Percentiles rank a stretch among this genome's conserved stretches.
Conservation (phyloP, 1,140 invertebrate species). For the Mycetomoellerius zeteki region DNA sequence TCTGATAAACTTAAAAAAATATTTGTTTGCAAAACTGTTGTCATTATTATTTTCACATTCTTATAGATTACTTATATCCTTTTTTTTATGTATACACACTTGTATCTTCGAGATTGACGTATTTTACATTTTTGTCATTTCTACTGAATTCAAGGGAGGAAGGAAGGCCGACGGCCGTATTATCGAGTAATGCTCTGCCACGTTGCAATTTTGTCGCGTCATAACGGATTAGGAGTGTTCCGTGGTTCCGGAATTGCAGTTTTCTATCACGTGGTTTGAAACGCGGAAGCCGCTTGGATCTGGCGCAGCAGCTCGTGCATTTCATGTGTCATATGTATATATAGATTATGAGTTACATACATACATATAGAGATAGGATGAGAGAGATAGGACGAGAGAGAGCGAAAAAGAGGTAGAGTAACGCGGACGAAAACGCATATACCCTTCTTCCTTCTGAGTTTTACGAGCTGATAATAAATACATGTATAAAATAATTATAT, state of each 20-base stretch:
- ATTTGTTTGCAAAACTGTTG: background rate
- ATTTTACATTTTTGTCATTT: slow-evolving; percentile 31
- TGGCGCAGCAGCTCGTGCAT: slow-evolving; percentile 11
- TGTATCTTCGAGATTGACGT: slow-evolving; percentile 18
- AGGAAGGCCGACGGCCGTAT: background rate
- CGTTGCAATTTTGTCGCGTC: slow-evolving; percentile 51
- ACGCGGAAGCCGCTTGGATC: slow-evolving; percentile 24
- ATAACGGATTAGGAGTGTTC: slow-evolving; percentile 41
- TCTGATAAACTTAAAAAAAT: background rate
- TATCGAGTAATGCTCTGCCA: slow-evolving; percentile 53
- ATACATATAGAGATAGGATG: background rate
- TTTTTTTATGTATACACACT: background rate
- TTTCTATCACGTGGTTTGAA: slow-evolving; percentile 53
- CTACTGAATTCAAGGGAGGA: background rate
- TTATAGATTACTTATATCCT: background rate
- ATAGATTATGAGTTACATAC: slow-evolving; percentile 24
- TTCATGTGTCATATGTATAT: slow-evolving; percentile 23
- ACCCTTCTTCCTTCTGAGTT: slow-evolving; percentile 26
- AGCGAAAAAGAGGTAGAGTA: slow-evolving; percentile 13
- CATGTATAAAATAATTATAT: background rate
- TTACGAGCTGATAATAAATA: slow-evolving; percentile 54
- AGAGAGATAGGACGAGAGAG: background rate
- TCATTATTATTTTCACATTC: background rate
- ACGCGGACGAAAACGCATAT: background rate
- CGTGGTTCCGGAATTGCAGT: slow-evolving; percentile 53